Evolutionary conservation across 2,797 vertebrate genomes (phyloP), one percentile per base, ranked within the genome.

Genomic region (Dicrostonyx torquatus): DNA sequence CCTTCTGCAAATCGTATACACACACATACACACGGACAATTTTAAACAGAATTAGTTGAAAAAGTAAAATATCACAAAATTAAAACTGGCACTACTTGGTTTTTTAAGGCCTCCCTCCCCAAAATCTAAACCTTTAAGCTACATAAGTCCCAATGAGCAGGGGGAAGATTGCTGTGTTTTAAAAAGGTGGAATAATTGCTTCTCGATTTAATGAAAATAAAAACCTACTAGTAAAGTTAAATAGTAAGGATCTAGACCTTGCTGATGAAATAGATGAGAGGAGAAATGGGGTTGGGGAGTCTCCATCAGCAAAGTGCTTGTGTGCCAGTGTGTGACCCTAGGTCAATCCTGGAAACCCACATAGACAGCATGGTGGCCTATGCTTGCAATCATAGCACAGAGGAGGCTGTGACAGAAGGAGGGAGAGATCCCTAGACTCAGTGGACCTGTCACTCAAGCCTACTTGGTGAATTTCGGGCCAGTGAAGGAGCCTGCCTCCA

Each of bases 181-280:
- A 89, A 66, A 70, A 3, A 76, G 13, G 80, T 14, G 3, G 22
- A 77, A 58, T 72, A 50, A 92, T 70, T 84, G 17, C 64, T 34
- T 82, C 62, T 68, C 83, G 62, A 91, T 58, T 90, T n/a, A 90
- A 77, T n/a, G 53, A 87, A 95, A 91, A 73, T 70, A 55, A 96
- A 94, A 90, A 92, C n/a, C 18, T 34, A 73, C 17, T 91, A 37
- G 43, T 91, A 31, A 94, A 40, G 45, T 66, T 14, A 31, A 82
- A 66, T 55, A 48, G 3, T 79, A 89, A 80, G 34, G 3, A 73
- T 5, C 45, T 80, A 87, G 77, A 93, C 31, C 15, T 64, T 89
- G 43, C 13, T 73, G 43, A 89, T n/a, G 18, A 94, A 83, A 55
- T 58, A 72, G 24, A 13, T 53, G 73, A 87, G 87, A 87, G 34